These are phyloP conservation scores for Sarcophaga subvicina DNA, from an alignment of 2,888 invertebrate genomes.

Conservation along the genomic window DNA sequence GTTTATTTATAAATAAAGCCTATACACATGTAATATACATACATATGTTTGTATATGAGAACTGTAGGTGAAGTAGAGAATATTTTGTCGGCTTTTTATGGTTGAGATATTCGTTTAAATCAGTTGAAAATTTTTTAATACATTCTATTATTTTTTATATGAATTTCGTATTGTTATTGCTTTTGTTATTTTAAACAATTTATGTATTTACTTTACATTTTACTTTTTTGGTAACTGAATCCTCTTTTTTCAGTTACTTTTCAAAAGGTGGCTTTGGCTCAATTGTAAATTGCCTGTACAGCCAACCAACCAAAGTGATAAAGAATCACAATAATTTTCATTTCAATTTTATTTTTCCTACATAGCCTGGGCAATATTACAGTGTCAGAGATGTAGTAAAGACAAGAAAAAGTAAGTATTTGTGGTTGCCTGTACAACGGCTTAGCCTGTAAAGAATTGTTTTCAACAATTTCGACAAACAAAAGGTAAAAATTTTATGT, in stretches of 20 bases:
- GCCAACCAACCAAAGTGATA: background rate
- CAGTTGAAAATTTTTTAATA: slow-evolving; percentile 37
- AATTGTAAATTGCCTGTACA: background rate
- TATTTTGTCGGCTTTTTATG: background rate
- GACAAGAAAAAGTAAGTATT: background rate
- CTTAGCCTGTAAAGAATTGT: too few species aligned
- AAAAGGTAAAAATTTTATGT: too few species aligned
- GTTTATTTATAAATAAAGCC: too few species aligned
- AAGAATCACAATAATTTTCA: background rate
- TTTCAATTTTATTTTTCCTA: too few species aligned
- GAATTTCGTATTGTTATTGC: background rate
- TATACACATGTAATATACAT: too few species aligned
- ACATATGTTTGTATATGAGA: too few species aligned
- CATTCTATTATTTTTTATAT: background rate
- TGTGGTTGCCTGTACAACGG: too few species aligned
- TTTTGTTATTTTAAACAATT: background rate
- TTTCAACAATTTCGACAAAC: too few species aligned
- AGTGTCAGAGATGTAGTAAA: background rate
- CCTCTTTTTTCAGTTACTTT: background rate
- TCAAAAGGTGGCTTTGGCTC: slow-evolving; percentile 5
- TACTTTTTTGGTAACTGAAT: slow-evolving; percentile 2
- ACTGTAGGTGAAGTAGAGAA: too few species aligned
- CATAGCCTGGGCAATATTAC: background rate
- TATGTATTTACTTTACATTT: slow-evolving; percentile 6
- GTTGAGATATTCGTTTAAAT: slow-evolving; percentile 33